Evolutionary conservation across 2,888 invertebrate species (phyloP).

Genomic region (Nomada ruficornis): DNA sequence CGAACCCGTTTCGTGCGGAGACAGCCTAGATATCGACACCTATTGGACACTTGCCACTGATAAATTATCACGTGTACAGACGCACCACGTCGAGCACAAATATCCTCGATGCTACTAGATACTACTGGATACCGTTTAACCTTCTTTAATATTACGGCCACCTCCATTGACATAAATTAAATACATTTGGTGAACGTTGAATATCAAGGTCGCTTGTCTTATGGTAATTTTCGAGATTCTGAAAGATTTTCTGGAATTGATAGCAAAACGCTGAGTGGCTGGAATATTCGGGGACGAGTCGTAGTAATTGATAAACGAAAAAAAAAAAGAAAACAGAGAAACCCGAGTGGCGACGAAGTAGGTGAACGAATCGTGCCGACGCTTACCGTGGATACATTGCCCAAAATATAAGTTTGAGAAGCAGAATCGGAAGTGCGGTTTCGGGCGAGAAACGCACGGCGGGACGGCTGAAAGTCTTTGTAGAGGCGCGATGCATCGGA

Average conservation of each 20-base stretch:
- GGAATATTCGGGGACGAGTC: background rate
- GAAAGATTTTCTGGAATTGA: background rate
- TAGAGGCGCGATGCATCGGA: constrained; percentile 51
- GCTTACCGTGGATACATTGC: constrained; percentile 6
- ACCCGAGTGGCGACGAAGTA: constrained; percentile 19
- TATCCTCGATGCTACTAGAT: background rate
- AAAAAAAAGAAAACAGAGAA: constrained; percentile 25
- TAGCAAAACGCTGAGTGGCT: background rate
- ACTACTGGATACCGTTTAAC: background rate
- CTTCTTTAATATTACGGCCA: background rate
- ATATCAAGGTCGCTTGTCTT: background rate
- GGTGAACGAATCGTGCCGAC: constrained; percentile 37
- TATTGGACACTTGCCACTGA: background rate
- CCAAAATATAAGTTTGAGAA: constrained; percentile 1
- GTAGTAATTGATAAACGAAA: background rate
- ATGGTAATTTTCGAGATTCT: background rate
- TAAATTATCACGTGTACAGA: background rate
- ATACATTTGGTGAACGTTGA: too few species aligned
- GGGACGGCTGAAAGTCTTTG: constrained; percentile 60
- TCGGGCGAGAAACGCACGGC: constrained; percentile 3
- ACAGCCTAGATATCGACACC: constrained; percentile 62
- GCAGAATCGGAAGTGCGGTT: constrained; percentile 13
- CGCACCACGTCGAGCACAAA: background rate
- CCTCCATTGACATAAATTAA: background rate
- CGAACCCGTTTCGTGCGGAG: constrained; percentile 42